Percentiles rank a stretch among this genome's conserved stretches.
phyloP scores from a whole-genome alignment of 1,140 invertebrate genomes.

The Drosophila saltans region DNA sequence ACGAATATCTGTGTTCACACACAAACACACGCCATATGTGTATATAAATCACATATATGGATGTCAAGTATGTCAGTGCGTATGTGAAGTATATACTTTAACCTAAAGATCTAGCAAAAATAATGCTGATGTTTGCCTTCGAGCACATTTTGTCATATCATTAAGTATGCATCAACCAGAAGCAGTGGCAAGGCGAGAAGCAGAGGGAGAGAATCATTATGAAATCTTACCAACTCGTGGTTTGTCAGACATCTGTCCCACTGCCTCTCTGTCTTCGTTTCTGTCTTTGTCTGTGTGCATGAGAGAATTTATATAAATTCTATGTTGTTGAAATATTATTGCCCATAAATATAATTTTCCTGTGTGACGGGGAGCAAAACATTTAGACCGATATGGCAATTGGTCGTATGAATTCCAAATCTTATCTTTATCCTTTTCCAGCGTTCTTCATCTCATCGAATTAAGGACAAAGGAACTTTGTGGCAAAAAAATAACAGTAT shows the following conservation, averaged over 20 bases:
- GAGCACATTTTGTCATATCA: conserved; percentile 39
- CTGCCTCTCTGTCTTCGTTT: neutral
- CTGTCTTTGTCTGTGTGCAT: neutral
- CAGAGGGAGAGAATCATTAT: conserved; percentile 40
- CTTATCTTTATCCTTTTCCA: neutral
- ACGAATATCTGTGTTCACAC: conserved; percentile 42
- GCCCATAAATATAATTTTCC: conserved; percentile 17
- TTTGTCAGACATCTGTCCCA: neutral
- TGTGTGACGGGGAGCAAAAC: conserved; percentile 7
- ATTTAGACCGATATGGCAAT: conserved; percentile 68
- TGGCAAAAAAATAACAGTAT: neutral
- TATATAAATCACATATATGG: neutral
- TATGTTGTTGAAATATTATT: conserved; percentile 15
- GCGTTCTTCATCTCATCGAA: neutral
- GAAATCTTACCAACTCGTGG: conserved; percentile 14
- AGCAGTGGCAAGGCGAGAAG: conserved; percentile 24
- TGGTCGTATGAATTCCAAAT: conserved; percentile 20
- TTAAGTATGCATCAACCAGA: conserved; percentile 58
- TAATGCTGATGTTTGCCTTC: conserved; percentile 26
- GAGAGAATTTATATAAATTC: conserved; percentile 36
- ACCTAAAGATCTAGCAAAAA: conserved; percentile 26
- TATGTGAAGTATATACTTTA: neutral
- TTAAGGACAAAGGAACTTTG: neutral
- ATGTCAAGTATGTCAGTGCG: neutral
- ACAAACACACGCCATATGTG: neutral